A percentile compares a stretch with the other conserved stretches of the same genome.
Evolutionary conservation across 2,113 vertebrate species (phyloP).

Genomic region (Notarius quadriscutis): DNA sequence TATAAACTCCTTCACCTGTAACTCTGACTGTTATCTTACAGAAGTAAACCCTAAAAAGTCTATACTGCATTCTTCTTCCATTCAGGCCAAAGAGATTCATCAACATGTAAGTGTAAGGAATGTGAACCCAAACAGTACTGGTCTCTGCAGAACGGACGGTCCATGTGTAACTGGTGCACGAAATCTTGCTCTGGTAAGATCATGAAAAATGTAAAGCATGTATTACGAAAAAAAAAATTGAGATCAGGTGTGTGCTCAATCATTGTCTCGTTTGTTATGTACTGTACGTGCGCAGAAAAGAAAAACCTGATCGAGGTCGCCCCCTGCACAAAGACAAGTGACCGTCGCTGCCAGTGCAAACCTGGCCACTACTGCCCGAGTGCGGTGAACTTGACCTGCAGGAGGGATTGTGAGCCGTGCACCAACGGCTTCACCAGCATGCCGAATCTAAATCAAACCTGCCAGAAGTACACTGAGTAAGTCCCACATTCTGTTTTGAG

Average conservation of each 20-base stretch:
- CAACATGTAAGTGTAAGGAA: neutral
- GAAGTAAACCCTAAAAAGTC: neutral
- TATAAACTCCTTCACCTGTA: neutral
- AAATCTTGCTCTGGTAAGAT: constrained; percentile 17
- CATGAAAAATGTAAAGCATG: neutral
- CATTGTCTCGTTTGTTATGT: neutral
- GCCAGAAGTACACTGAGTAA: constrained; percentile 46
- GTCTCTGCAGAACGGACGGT: neutral
- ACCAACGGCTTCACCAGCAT: constrained; percentile 41
- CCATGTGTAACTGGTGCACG: neutral
- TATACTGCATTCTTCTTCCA: neutral
- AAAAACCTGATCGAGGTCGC: constrained; percentile 22
- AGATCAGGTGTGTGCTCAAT: neutral
- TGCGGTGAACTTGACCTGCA: neutral
- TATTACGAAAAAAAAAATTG: too few relatives aligned
- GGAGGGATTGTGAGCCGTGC: constrained; percentile 32
- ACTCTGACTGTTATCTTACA: too few relatives aligned
- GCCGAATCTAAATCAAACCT: neutral
- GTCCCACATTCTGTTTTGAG: neutral
- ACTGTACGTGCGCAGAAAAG: neutral
- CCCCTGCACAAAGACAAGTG: neutral
- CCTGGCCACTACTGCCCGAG: constrained; percentile 35
- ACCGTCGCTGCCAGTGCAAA: constrained; percentile 44
- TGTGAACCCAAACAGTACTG: neutral
- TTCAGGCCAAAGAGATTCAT: neutral